Conservation (phyloP, 1,140 invertebrate genomes). For the Hyphantria cunea region DNA sequence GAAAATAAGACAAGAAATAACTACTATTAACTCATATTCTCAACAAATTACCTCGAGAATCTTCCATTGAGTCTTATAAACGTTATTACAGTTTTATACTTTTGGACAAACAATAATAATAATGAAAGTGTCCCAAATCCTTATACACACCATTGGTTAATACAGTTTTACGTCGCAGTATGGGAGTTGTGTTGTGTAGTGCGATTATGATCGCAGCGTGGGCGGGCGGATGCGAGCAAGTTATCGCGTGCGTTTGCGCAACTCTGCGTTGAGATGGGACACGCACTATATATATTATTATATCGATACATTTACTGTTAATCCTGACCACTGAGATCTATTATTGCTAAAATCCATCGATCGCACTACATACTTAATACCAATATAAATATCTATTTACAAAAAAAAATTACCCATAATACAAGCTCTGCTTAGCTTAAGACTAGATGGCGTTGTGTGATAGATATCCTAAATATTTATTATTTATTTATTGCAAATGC, state of each 20-base stretch:
- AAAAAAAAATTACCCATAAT: no score
- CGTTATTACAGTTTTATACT: not conserved
- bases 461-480: no score
- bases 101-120: not conserved
- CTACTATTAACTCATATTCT: no score
- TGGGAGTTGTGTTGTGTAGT: slow-evolving; percentile 2
- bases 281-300: not conserved
- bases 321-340: not conserved
- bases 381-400: no score
- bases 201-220: slow-evolving; percentile 33
- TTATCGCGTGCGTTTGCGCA: slow-evolving; percentile 37
- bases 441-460: no score
- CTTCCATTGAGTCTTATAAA: no score
- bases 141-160: not conserved
- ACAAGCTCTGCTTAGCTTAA: no score
- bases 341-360: not conserved
- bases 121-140: slow-evolving; percentile 1
- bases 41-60: no score
- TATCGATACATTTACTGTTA: not conserved
- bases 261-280: slow-evolving; percentile 40
- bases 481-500: no score
- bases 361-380: no score
- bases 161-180: not conserved
- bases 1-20: no score
- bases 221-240: slow-evolving; percentile 48